Conservation (phyloP, 2,888 invertebrate genomes). For the Trachelus iudaicus region DNA sequence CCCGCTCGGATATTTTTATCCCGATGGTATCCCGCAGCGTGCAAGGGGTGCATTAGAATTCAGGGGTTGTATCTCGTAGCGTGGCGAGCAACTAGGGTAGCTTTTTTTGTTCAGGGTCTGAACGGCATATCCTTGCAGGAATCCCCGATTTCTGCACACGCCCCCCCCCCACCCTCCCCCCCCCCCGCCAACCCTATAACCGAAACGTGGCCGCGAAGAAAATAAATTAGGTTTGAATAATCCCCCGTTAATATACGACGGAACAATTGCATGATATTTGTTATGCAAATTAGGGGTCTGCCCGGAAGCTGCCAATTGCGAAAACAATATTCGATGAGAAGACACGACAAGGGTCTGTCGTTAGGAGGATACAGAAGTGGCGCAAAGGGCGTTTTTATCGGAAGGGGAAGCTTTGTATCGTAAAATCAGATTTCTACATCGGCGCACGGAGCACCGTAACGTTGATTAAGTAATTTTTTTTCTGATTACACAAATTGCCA, state of each 20-base stretch:
- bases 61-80: background rate
- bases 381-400: background rate
- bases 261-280: constrained; percentile 19
- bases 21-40: background rate
- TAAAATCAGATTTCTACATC: background rate
- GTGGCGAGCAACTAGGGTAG: background rate
- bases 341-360: background rate
- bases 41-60: background rate
- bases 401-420: background rate
- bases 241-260: constrained; percentile 16
- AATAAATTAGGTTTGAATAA: constrained; percentile 21
- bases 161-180: too few species aligned
- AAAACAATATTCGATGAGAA: constrained; percentile 15
- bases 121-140: background rate
- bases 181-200: constrained; percentile 5
- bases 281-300: constrained; percentile 14
- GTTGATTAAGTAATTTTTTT: background rate
- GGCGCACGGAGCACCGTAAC: background rate
- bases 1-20: background rate
- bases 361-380: background rate
- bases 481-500: background rate
- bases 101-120: background rate
- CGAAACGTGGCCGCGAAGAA: constrained; percentile 7
- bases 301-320: constrained; percentile 16
- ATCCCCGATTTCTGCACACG: background rate